phyloP scores from a whole-genome alignment of 2,113 vertebrate genomes.

The Aegotheles bennettii region DNA sequence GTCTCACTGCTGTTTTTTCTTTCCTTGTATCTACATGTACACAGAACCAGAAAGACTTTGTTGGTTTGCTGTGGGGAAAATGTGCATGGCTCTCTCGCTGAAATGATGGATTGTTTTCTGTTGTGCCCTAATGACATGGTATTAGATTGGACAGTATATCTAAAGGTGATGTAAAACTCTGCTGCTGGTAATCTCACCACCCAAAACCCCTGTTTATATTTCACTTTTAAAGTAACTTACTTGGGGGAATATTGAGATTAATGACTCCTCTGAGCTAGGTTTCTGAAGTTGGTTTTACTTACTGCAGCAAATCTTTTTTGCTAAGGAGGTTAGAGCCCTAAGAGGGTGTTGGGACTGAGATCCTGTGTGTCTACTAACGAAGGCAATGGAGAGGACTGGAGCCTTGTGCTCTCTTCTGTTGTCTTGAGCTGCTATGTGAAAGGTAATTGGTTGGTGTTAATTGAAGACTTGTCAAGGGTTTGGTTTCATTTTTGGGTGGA shows the following conservation, averaged over 20 bases:
- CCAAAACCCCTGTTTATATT: neutral
- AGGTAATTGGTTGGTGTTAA: neutral
- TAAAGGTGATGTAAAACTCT: neutral
- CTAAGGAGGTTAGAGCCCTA: neutral
- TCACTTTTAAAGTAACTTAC: neutral
- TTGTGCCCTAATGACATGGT: neutral
- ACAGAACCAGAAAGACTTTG: neutral
- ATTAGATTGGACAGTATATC: neutral
- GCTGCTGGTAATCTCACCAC: neutral
- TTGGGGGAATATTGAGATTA: neutral
- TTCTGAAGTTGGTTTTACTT: neutral
- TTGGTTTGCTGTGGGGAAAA: neutral
- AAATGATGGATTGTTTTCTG: neutral
- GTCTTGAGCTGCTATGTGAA: neutral
- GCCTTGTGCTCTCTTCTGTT: neutral
- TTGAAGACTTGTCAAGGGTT: neutral
- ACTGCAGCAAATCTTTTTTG: neutral
- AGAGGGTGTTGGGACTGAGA: neutral
- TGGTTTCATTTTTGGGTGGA: neutral
- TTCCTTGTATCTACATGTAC: neutral
- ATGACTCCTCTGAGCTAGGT: neutral
- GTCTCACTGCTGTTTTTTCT: neutral
- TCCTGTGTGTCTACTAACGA: no score
- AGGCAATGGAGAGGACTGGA: neutral
- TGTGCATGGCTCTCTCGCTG: fast-evolving